phyloP scores from a whole-genome alignment of 2,888 invertebrate genomes.

The Coleophora flavipennella region DNA sequence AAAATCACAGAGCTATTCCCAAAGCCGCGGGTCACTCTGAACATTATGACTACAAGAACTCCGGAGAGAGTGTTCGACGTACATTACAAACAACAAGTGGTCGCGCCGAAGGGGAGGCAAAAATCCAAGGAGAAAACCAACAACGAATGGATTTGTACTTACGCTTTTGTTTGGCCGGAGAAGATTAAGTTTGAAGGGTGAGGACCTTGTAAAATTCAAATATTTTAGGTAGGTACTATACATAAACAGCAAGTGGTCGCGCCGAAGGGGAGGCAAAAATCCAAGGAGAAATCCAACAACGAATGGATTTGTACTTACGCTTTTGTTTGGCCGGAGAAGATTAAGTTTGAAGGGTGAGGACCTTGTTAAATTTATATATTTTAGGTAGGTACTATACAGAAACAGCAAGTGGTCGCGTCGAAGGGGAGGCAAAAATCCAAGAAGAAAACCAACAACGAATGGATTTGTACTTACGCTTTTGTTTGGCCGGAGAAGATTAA shows the following conservation, averaged over 20 bases:
- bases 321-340: constrained; percentile 72
- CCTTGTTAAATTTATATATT: too few species aligned
- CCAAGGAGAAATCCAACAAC: constrained; percentile 25
- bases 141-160: constrained; percentile 68
- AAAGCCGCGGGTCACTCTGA: constrained; percentile 56
- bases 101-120: constrained; percentile 39
- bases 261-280: constrained; percentile 40
- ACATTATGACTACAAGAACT: constrained; percentile 55
- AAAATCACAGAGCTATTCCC: constrained; percentile 53
- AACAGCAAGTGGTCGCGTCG: constrained; percentile 33
- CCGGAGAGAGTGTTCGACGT: constrained; percentile 54
- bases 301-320: constrained; percentile 70
- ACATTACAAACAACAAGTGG: constrained; percentile 40
- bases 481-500: constrained; percentile 72
- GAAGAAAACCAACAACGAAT: constrained; percentile 38
- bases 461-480: constrained; percentile 69
- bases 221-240: too few species aligned
- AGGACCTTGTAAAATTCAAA: too few species aligned
- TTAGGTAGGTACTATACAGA: too few species aligned
- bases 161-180: constrained; percentile 73
- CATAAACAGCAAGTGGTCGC: constrained; percentile 38
- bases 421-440: constrained; percentile 38
- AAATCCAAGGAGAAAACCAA: constrained; percentile 25
- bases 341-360: constrained; percentile 59
- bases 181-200: constrained; percentile 64